Base-by-base conservation (phyloP, 1,140 invertebrate genomes). In the Ceratina australensis region DNA sequence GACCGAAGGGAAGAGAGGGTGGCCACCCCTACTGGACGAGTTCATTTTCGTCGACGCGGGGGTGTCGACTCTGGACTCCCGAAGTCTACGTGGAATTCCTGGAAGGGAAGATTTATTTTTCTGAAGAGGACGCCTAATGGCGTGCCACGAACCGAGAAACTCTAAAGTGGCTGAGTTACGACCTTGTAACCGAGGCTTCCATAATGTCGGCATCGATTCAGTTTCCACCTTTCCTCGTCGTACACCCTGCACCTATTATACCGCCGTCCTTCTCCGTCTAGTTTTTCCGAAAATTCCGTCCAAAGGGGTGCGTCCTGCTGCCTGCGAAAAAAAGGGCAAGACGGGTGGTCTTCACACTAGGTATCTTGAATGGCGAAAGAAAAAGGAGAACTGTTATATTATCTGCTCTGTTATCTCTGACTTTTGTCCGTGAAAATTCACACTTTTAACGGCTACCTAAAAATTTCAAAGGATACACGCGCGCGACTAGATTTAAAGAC, bases 21-120 rank as follows among this genome's bases (percentile, higher is more conserved):
- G 63, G 15, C 72, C 82, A 82, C 64, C 76, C 50, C 71, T 52
- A 65, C 64, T 47, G 75, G 79, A 81, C 83, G 83, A 80, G 76
- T 87, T 74, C 79, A 86, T 85, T 75, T 84, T 75, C 59, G 66
- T 54, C 65, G 61, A 67, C 63, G 60, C 47, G 63, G 80, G 84
- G 80, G 72, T 82, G 68, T 76, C 72, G 68, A 85, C 61, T 13
- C 20, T 18, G 49, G 42, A 16, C 65, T 68, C 13, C 47, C 63
- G 18, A 64, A 59, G 75, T 71, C 64, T 69, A 65, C 66, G 74
- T 80, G 73, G 72, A 88, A 89, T 91, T 90, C 88, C 75, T 72
- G 78, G 88, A 87, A 89, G 82, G 52, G 79, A 88, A 90, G 89
- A 91, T 91, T 90, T 91, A 90, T 91, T 91, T 90, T 91, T 89